Base-by-base conservation (phyloP, 2,113 vertebrate genomes). In the Cavia aperea region DNA sequence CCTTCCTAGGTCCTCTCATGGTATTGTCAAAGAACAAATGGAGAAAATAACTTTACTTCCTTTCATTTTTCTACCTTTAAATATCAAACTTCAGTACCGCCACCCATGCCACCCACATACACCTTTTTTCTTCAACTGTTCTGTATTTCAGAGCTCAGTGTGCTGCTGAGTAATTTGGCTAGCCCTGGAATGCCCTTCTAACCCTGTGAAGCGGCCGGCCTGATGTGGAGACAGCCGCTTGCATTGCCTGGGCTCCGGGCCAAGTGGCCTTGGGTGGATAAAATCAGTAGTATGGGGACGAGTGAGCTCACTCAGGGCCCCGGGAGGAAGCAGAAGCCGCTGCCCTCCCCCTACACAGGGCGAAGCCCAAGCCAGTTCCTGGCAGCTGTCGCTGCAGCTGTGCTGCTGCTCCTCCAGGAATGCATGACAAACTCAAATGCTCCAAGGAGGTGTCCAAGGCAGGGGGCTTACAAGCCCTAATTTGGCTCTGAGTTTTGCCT, bases 331-430 rank as follows among this genome's bases (percentile, higher is more conserved):
- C 83, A 81, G 54, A 33, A 43, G 89, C 89, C 91, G 63, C 86
- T 90, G 54, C 36, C 88, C 86, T 86, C 16, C 86, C 86, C 66
- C 65, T 75, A 11, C 63, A 2, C 49, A 86, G 89, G 90, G 18
- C 12, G 86, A 33, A 91, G 43, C 82, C 89, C 58, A 13, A 36
- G 90, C 92, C 49, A 51, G 56, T 43, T 93, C 81, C 86, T 60
- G 83, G 91, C 95, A 96, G 95, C 95, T 96, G 95, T 85, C 51
- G 46, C 73, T 51, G 78, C 95, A 95, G 94, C 95, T 96, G 96
- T 26, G 94, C 33, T 6, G 36, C 56, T 81, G 63, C 77, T 94
- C 86, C 72, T 86, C 81, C 86, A 12, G 92, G 96, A 96, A 95
- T 95, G 95, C 91, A 87, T 88, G 81, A 81, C 82, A 49, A 89